Base-by-base conservation (phyloP, 2,113 vertebrate genomes). In the Ptychochromis oligacanthus region DNA sequence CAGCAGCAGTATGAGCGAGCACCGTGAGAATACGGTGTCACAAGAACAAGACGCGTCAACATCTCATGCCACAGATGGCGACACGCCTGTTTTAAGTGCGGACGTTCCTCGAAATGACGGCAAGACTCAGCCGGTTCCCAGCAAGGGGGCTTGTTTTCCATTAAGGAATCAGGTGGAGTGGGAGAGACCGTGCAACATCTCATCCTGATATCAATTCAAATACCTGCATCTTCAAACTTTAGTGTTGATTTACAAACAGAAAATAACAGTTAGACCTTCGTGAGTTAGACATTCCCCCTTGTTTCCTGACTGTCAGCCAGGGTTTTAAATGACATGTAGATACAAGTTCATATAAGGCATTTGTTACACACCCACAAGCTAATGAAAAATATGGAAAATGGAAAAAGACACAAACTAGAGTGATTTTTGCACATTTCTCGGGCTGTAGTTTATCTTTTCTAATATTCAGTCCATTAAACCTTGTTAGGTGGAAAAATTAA, bases 111-210 rank as follows among this genome's bases (percentile, higher is more conserved):
- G 18, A 22, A 58, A 86, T 5, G 65, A 40, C 6, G 26, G 75
- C 24, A 22, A 83, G 10, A 10, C 59, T 22, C 43, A 20, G 55
- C 49, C 80, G 34, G 36, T 34, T 74, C 7, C 74, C n/a, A 40
- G 56, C 14, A 90, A 75, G 9, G 84, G 31, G 20, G 31, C 7
- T 0, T 26, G 49, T 20, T 31, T 91, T 22, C 92, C 87, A 7
- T 38, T 74, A 38, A 93, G 94, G 77, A 94, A 72, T 83, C 90
- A 88, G 77, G 95, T 94, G 81, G 94, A 92, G 88, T 96, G 95
- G 95, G 94, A 94, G 34, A 93, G 59, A 89, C 80, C 93, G 1
- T 75, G 79, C 6, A 79, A 78, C 65, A 84, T 80, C n/a, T 77
- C 88, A 5, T 94, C 90, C 74, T 94, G 94, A 94, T 84, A 28